A percentile compares a stretch with the other conserved stretches of the same genome.
Conservation (phyloP, 2,888 invertebrate genomes). For the Metallyticus violacea region DNA sequence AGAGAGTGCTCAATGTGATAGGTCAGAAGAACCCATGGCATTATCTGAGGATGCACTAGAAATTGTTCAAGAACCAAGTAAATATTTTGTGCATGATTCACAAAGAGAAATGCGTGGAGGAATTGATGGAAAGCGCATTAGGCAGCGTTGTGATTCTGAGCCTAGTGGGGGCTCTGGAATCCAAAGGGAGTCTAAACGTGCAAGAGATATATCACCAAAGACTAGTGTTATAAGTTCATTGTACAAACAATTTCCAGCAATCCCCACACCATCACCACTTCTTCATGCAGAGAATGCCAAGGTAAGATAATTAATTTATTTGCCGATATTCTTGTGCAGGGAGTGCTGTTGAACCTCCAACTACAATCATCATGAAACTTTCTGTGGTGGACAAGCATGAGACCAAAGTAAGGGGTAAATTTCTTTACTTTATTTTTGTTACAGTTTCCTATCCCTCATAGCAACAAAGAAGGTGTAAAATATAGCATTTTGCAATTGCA, state of each 20-base stretch:
- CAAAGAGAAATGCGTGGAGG: not conserved
- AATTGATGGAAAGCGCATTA: slow-evolving; percentile 29
- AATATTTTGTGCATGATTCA: not conserved
- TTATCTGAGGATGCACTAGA: not conserved
- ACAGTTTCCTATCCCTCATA: no score
- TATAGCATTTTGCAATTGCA: no score
- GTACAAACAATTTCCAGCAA: not conserved
- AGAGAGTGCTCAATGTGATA: not conserved
- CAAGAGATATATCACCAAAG: slow-evolving; percentile 30
- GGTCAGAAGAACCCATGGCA: not conserved
- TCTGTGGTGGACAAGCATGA: no score
- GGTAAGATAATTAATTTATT: no score
- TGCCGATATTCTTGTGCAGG: no score
- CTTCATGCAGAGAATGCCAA: not conserved
- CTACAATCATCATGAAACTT: no score
- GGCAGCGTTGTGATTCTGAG: slow-evolving; percentile 33
- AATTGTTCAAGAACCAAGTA: not conserved
- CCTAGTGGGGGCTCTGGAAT: slow-evolving; percentile 20
- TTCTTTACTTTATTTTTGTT: no score
- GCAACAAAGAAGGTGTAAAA: no score
- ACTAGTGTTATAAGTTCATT: not conserved
- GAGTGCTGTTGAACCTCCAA: no score
- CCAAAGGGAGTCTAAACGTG: slow-evolving; percentile 28
- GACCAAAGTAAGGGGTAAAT: no score
- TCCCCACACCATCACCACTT: not conserved